Percentiles rank a stretch among this genome's conserved stretches.
phyloP scores from a whole-genome alignment of 2,113 vertebrate genomes.

The Mustela lutreola region DNA sequence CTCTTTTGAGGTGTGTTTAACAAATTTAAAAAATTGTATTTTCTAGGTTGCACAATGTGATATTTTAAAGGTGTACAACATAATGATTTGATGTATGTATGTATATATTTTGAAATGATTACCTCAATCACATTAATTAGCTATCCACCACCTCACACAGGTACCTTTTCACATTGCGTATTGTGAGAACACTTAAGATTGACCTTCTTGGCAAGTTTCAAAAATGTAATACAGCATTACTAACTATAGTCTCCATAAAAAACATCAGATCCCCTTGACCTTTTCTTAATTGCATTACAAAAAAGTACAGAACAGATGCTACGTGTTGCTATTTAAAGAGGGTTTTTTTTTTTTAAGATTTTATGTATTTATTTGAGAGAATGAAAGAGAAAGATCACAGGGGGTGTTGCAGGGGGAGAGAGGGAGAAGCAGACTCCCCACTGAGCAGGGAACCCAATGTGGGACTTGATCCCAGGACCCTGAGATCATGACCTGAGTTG shows the following conservation, averaged over 20 bases:
- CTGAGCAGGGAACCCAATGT: no score
- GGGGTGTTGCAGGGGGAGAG: no score
- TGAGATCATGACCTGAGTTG: no score
- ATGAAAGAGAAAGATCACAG: no score
- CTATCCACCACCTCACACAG: background rate
- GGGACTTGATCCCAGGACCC: no score
- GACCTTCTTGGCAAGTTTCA: background rate
- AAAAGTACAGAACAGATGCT: background rate
- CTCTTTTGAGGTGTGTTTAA: background rate
- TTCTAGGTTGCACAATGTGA: background rate
- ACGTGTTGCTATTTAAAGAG: background rate
- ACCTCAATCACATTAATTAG: background rate
- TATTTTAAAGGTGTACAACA: background rate
- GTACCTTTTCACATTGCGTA: background rate
- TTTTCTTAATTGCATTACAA: background rate
- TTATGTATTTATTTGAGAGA: no score
- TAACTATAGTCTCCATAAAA: background rate
- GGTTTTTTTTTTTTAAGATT: no score
- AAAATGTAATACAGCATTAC: fast-evolving
- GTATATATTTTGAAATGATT: background rate
- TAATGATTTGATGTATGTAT: background rate
- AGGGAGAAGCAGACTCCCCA: no score
- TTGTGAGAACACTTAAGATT: background rate
- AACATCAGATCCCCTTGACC: background rate
- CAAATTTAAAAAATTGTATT: background rate